A percentile compares a stretch with the other conserved stretches of the same genome.
These are phyloP conservation scores for Chlamydotis undulata DNA, from an alignment of 2,113 vertebrate genomes.

Conservation along the genomic window DNA sequence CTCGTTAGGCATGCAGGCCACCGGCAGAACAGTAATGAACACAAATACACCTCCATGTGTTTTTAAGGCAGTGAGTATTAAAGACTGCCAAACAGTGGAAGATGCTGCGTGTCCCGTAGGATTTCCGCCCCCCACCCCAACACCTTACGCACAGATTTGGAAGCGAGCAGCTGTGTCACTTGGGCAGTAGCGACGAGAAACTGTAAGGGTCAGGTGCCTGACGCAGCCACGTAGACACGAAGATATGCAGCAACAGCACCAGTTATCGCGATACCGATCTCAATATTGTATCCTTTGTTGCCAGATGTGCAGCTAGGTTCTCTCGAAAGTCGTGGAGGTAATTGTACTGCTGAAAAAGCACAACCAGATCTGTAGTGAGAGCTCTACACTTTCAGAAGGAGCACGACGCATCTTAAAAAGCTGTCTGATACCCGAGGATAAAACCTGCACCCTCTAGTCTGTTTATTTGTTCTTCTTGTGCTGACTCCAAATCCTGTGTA, in stretches of 20 bases:
- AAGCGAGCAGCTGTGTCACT: not conserved
- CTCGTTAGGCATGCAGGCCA: not conserved
- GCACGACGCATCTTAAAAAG: not conserved
- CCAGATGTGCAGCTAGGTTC: constrained; percentile 75
- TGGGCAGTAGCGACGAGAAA: not conserved
- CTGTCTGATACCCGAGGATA: not conserved
- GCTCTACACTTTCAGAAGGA: not conserved
- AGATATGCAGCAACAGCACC: rapidly evolving
- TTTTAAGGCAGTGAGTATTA: not conserved
- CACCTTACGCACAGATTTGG: rapidly evolving
- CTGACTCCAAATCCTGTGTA: not conserved
- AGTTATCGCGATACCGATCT: constrained; percentile 82
- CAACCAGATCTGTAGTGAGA: not conserved
- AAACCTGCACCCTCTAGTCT: not conserved
- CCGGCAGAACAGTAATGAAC: not conserved
- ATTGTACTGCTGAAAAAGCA: constrained; percentile 87
- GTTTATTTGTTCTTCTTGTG: not conserved
- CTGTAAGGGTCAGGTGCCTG: not conserved
- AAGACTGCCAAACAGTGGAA: not conserved
- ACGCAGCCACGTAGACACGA: not conserved
- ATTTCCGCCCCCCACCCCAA: not conserved
- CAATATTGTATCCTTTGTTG: constrained; percentile 60
- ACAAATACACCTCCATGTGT: not conserved
- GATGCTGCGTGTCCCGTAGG: rapidly evolving
- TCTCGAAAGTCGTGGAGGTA: constrained; percentile 91